A percentile compares a stretch with the other conserved stretches of the same genome.
Evolutionary conservation across 2,888 invertebrate genomes (phyloP).

Genomic region (Exephanes ischioxanthus): DNA sequence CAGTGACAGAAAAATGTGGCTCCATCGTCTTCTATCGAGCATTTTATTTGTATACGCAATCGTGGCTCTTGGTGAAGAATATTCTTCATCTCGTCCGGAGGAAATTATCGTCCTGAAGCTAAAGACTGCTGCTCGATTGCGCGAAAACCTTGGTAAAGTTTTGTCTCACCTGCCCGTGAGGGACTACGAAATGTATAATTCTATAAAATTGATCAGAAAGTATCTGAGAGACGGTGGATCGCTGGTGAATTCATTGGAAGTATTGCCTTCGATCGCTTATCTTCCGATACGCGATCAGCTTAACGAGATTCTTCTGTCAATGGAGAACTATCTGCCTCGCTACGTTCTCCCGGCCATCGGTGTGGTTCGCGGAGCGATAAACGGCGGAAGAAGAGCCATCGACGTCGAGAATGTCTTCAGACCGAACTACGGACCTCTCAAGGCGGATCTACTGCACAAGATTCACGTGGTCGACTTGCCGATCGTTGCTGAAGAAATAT

Average conservation of each 20-base stretch:
- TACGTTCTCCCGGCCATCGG: slow-evolving; percentile 41
- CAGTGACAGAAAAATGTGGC: slow-evolving; percentile 19
- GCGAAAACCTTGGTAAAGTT: slow-evolving; percentile 51
- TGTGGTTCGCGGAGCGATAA: slow-evolving; percentile 27
- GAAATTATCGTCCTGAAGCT: slow-evolving; percentile 46
- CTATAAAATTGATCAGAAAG: slow-evolving; percentile 49
- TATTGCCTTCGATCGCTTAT: slow-evolving; percentile 29
- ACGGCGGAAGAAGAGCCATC: not conserved
- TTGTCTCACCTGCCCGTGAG: slow-evolving; percentile 41
- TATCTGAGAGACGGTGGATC: slow-evolving; percentile 56
- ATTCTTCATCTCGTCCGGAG: slow-evolving; percentile 16
- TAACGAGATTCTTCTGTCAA: slow-evolving; percentile 39
- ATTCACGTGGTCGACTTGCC: slow-evolving; percentile 36
- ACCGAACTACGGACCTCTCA: slow-evolving; percentile 41
- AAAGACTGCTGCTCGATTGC: slow-evolving; percentile 34
- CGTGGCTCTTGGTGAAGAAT: not conserved
- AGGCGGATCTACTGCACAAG: slow-evolving; percentile 47
- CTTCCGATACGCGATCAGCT: slow-evolving; percentile 45
- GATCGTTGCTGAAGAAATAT: not conserved
- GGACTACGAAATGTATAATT: slow-evolving; percentile 48
- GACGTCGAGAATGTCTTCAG: slow-evolving; percentile 45
- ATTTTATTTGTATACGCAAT: not conserved
- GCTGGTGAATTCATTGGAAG: slow-evolving; percentile 43
- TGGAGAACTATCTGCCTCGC: slow-evolving; percentile 43
- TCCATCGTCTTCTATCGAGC: not conserved